These are phyloP conservation scores for Augiades crinisus DNA, from an alignment of 2,888 invertebrate species.

Conservation along the genomic window DNA sequence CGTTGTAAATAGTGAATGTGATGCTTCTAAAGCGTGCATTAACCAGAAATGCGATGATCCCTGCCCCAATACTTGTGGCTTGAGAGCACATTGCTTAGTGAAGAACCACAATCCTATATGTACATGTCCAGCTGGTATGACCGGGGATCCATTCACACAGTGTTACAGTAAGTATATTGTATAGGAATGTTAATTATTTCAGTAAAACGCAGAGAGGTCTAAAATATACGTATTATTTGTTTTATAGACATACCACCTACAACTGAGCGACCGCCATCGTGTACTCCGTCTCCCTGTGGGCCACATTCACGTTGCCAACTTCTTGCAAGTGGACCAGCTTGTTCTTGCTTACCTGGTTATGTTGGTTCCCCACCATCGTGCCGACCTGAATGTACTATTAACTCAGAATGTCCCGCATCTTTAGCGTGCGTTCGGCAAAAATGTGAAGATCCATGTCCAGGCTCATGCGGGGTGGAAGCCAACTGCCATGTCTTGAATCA, in stretches of 20 bases:
- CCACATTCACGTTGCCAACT: conserved; percentile 91
- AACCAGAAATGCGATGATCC: conserved; percentile 94
- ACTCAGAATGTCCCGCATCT: conserved; percentile 89
- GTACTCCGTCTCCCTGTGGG: conserved; percentile 92
- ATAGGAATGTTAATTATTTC: neutral
- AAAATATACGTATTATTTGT: neutral
- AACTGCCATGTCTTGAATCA: conserved; percentile 90
- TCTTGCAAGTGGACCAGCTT: conserved; percentile 86
- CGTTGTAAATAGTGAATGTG: conserved; percentile 93
- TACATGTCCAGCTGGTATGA: conserved; percentile 91
- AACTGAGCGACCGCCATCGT: conserved; percentile 87
- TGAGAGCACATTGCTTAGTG: conserved; percentile 90
- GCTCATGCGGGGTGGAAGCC: conserved; percentile 90
- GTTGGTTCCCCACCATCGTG: conserved; percentile 90
- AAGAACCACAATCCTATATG: conserved; percentile 94
- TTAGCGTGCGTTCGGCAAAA: conserved; percentile 89
- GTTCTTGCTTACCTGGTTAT: conserved; percentile 89
- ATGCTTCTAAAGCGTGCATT: conserved; percentile 89
- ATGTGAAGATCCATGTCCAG: conserved; percentile 91
- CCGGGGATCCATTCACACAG: conserved; percentile 92
- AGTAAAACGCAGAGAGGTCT: no score
- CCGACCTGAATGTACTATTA: conserved; percentile 89
- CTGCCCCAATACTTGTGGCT: conserved; percentile 93
- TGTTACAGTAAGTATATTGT: conserved; percentile 84
- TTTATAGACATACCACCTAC: conserved; percentile 52